A percentile compares a stretch with the other conserved stretches of the same genome.
These are phyloP conservation scores for Guaruba guarouba DNA, from an alignment of 2,113 vertebrate genomes.

Conservation along the genomic window DNA sequence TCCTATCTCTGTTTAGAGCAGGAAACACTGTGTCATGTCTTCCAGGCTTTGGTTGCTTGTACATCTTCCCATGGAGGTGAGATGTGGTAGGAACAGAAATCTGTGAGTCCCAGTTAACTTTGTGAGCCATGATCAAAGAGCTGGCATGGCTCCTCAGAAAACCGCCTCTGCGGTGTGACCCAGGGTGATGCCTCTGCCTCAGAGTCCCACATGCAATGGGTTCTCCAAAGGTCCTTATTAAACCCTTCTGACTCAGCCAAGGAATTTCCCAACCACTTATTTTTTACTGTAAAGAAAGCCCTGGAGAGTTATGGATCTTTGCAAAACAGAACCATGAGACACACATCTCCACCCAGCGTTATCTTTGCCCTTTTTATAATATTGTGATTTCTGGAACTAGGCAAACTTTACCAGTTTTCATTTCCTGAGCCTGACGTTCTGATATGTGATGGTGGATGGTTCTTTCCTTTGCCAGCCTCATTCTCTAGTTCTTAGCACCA, in stretches of 20 bases:
- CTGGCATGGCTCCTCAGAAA: neutral
- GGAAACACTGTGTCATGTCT: neutral
- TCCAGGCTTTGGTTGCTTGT: neutral
- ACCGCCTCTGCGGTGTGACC: neutral
- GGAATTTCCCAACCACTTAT: constrained; percentile 44
- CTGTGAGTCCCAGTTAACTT: neutral
- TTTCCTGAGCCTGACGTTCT: neutral
- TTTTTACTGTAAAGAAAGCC: constrained; percentile 45
- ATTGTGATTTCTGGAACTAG: neutral
- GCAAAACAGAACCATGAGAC: constrained; percentile 22
- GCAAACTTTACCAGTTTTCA: neutral
- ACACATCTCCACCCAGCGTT: neutral
- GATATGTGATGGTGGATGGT: neutral
- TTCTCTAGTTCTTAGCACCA: neutral
- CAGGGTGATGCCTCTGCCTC: neutral
- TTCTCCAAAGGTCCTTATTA: constrained; percentile 19
- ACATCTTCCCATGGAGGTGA: neutral
- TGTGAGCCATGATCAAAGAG: neutral
- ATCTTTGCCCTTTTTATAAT: constrained; percentile 6
- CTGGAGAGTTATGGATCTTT: neutral
- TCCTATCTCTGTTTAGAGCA: neutral
- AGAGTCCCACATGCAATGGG: neutral
- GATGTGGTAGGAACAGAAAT: neutral
- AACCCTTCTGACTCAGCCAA: constrained; percentile 18
- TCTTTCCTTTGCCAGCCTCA: neutral